Conservation (phyloP, 2,113 vertebrate species). For the Pseudolaguvia tuberculata region DNA sequence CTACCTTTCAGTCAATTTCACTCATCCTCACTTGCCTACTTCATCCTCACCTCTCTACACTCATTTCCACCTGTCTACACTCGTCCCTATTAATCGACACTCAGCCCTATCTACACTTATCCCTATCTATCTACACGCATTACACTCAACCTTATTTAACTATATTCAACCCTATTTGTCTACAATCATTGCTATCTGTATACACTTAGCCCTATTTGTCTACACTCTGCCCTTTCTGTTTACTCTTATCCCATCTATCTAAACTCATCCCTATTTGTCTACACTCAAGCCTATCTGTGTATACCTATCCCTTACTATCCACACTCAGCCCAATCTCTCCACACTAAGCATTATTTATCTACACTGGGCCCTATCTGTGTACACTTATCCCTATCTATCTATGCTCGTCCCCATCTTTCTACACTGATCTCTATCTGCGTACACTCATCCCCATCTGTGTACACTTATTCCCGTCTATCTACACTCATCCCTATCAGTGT, state of each 20-base stretch:
- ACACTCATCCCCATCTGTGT: neutral
- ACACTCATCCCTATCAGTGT: neutral
- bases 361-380: neutral
- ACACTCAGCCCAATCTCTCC: neutral
- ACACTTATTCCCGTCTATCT: neutral
- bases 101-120: neutral
- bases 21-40: too few species aligned
- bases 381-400: too few species aligned
- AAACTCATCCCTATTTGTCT: neutral
- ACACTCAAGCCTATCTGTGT: neutral
- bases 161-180: neutral
- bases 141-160: too few species aligned
- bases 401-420: too few species aligned
- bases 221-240: neutral
- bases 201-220: neutral
- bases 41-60: too few species aligned
- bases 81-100: neutral
- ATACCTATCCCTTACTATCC: neutral
- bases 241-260: neutral
- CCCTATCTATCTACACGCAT: neutral
- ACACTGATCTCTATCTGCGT: neutral
- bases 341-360: neutral
- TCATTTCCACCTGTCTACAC: neutral
- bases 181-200: neutral
- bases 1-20: too few species aligned